Conservation (phyloP, 64 coral and sea anemone genomes). For the Porites australiensis region DNA sequence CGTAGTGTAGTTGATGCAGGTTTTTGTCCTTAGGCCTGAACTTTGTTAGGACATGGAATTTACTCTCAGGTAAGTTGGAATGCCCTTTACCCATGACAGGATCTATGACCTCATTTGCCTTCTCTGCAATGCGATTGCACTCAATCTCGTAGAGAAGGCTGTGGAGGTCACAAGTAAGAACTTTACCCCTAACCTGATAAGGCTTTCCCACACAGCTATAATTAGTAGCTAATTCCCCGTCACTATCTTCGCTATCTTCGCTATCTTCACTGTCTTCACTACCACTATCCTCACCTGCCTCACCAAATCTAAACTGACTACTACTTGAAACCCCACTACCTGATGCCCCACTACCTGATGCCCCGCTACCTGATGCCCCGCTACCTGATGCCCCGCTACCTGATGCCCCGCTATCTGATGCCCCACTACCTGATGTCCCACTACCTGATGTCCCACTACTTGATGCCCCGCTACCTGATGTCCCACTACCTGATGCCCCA, state of each 20-base stretch:
- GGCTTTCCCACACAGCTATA: neutral
- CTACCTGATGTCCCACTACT: neutral
- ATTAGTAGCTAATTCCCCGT: neutral
- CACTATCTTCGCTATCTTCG: neutral
- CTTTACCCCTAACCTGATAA: neutral
- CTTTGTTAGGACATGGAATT: conserved; percentile 49
- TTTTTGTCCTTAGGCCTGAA: neutral
- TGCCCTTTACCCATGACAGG: conserved; percentile 40
- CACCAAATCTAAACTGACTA: neutral
- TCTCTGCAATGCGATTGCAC: conserved; percentile 6
- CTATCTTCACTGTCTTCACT: neutral
- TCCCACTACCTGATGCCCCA: neutral
- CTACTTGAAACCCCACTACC: no score
- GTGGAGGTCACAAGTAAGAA: conserved; percentile 7
- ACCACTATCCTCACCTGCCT: neutral
- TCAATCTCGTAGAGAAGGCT: conserved; percentile 42
- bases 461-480: neutral
- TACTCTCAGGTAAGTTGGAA: conserved; percentile 50
- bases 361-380: no score
- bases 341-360: no score
- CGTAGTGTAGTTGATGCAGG: no score
- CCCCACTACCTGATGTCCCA: conserved; percentile 6
- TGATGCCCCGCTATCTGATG: no score
- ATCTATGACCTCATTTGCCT: conserved; percentile 50
- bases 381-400: no score